Evolutionary conservation across 2,888 invertebrate genomes (phyloP).

Genomic region (Autographa gamma): DNA sequence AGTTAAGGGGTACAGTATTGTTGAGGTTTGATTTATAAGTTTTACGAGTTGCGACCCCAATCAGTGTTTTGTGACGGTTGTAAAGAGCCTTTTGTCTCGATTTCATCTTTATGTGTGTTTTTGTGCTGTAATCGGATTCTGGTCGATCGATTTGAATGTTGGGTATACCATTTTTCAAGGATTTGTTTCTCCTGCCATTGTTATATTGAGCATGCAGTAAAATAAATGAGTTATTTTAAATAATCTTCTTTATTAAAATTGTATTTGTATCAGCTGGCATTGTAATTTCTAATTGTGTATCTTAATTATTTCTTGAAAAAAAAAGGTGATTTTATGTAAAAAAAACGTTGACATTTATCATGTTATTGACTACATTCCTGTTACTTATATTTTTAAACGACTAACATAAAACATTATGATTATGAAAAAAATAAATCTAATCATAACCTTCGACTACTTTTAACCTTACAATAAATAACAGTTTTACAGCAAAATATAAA

Average conservation of each 20-base stretch:
- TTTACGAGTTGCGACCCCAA: slow-evolving; percentile 53
- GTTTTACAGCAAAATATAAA: background rate
- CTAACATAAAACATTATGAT: too few relatives aligned
- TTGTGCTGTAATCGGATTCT: slow-evolving; percentile 14
- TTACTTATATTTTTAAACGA: too few relatives aligned
- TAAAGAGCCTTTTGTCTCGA: slow-evolving; percentile 41
- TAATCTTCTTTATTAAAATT: too few relatives aligned
- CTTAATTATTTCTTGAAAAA: too few relatives aligned
- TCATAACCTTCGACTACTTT: background rate
- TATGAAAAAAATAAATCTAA: background rate
- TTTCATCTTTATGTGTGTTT: slow-evolving; percentile 22
- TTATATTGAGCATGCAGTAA: too few relatives aligned
- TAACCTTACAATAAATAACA: background rate
- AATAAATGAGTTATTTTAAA: too few relatives aligned
- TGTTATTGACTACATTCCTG: too few relatives aligned
- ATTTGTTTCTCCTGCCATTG: too few relatives aligned
- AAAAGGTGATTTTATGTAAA: too few relatives aligned
- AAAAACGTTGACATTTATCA: too few relatives aligned
- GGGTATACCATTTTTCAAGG: background rate
- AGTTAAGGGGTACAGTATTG: slow-evolving; percentile 50
- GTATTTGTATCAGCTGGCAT: too few relatives aligned
- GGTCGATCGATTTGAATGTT: background rate
- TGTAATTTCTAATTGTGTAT: too few relatives aligned
- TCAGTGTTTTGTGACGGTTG: slow-evolving; percentile 56
- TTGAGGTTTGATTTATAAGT: slow-evolving; percentile 54